A percentile compares a stretch with the other conserved stretches of the same genome.
These are phyloP conservation scores for Lithosia quadra DNA, from an alignment of 2,888 invertebrate genomes.

Conservation along the genomic window DNA sequence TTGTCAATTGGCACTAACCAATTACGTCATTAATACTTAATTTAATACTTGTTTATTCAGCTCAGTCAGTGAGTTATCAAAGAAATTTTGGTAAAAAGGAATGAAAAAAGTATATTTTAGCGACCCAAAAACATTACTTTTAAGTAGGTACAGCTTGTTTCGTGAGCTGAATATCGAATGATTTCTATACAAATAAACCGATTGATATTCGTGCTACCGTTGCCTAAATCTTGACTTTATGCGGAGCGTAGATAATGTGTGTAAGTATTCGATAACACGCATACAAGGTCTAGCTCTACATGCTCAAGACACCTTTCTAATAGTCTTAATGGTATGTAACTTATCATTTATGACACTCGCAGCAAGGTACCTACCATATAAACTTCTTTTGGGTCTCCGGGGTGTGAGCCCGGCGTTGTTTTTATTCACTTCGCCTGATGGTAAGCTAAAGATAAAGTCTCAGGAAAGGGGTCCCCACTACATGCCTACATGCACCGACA, in stretches of 20 bases:
- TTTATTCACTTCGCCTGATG: too few relatives aligned
- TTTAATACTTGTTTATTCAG: background rate
- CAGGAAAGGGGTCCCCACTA: too few relatives aligned
- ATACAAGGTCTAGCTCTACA: background rate
- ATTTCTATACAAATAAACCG: conserved; percentile 1
- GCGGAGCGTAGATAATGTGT: too few relatives aligned
- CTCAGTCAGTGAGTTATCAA: background rate
- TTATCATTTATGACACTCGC: too few relatives aligned
- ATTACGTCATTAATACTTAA: background rate
- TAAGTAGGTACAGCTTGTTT: background rate
- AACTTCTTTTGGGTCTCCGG: too few relatives aligned
- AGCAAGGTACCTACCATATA: too few relatives aligned
- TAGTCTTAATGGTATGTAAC: background rate
- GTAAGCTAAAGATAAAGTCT: too few relatives aligned
- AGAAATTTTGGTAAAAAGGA: background rate
- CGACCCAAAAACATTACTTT: conserved; percentile 4
- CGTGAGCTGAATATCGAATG: conserved; percentile 12
- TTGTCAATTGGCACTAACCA: conserved; percentile 2
- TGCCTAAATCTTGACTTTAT: background rate
- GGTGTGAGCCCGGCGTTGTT: too few relatives aligned
- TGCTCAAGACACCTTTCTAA: background rate
- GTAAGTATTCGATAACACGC: background rate
- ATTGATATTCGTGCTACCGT: background rate
- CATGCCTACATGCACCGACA: too few relatives aligned
- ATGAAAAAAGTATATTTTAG: conserved; percentile 9